Conservation (phyloP, 2,888 invertebrate genomes). For the Cheilosia scutellata region DNA sequence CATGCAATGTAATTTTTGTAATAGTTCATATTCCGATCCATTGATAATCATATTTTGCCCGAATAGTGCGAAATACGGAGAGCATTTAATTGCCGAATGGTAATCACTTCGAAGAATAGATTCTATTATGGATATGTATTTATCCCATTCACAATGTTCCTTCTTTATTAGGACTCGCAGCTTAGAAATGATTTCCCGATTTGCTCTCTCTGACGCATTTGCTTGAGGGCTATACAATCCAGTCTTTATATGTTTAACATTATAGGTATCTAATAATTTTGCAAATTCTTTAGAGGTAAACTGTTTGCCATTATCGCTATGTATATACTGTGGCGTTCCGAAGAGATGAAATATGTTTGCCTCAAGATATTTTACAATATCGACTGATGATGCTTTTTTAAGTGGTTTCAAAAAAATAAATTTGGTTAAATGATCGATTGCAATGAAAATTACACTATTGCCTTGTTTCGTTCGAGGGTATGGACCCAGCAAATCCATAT, state of each 20-base stretch:
- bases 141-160: conserved; percentile 12
- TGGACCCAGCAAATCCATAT: no score
- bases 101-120: not conserved
- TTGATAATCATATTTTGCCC: not conserved
- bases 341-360: not conserved
- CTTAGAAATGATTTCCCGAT: conserved; percentile 5
- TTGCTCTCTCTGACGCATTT: conserved; percentile 15
- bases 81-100: not conserved
- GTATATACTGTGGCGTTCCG: not conserved
- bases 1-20: no score
- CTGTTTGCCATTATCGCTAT: no score
- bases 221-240: conserved; percentile 18
- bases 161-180: not conserved
- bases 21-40: no score
- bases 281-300: not conserved
- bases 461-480: conserved; percentile 29
- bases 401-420: conserved; percentile 46
- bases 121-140: not conserved
- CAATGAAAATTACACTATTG: conserved; percentile 34
- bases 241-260: not conserved
- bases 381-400: not conserved
- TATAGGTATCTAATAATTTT: not conserved
- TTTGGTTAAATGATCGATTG: conserved; percentile 47
- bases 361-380: not conserved
- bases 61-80: not conserved